Percentiles rank a stretch among this genome's conserved stretches.
Evolutionary conservation across 2,797 vertebrate species (phyloP).

Genomic region (Cirrhinus mrigala): DNA sequence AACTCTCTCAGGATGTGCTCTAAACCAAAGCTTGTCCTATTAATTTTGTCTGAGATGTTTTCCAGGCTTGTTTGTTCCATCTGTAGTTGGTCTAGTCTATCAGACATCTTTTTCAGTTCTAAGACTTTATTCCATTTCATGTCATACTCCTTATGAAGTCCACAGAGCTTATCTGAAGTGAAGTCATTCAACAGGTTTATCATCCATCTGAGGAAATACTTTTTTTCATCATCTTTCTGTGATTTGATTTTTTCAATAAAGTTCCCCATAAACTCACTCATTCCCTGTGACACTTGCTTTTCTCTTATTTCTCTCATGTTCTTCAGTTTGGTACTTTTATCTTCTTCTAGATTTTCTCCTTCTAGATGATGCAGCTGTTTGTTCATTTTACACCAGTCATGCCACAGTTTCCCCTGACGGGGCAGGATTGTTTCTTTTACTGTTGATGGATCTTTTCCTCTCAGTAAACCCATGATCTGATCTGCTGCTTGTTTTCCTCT

Average conservation of each 20-base stretch:
- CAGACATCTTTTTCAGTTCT: background rate
- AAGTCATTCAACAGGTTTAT: slow-evolving; percentile 56
- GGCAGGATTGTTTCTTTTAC: slow-evolving; percentile 71
- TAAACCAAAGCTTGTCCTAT: fast-evolving
- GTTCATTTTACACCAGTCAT: background rate
- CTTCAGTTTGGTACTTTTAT: slow-evolving; percentile 64
- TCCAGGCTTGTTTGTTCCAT: background rate
- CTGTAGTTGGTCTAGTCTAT: background rate
- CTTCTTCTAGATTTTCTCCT: slow-evolving; percentile 67
- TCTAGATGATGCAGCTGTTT: background rate
- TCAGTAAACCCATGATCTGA: slow-evolving; percentile 53
- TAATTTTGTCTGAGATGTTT: background rate
- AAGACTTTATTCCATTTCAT: slow-evolving; percentile 52
- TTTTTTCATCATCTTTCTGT: slow-evolving; percentile 51
- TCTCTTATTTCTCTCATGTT: slow-evolving; percentile 60
- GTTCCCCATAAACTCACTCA: background rate
- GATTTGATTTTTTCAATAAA: background rate
- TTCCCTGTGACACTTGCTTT: background rate
- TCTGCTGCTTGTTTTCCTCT: slow-evolving; percentile 55
- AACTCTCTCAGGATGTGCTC: slow-evolving; percentile 3
- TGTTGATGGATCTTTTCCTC: slow-evolving; percentile 41
- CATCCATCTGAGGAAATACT: background rate
- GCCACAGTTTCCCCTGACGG: slow-evolving; percentile 74
- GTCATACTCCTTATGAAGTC: fast-evolving
- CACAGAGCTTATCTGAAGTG: slow-evolving; percentile 27